Evolutionary conservation across 2,888 invertebrate species (phyloP).

Genomic region (Agonopterix arenella): DNA sequence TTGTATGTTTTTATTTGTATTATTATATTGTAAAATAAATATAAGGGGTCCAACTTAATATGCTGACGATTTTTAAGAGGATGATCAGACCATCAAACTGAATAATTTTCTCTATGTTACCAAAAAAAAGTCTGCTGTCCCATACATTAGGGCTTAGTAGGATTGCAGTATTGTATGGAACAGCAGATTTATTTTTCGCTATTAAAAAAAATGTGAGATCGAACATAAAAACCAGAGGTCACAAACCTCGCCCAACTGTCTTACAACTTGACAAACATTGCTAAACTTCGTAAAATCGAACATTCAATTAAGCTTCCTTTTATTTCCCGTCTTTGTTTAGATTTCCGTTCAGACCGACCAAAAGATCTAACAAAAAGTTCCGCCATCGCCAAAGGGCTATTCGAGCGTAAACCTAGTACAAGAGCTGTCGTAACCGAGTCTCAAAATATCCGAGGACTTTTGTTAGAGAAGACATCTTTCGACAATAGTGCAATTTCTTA

Average conservation of each 20-base stretch:
- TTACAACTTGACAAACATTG: neutral
- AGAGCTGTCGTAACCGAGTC: conserved; percentile 16
- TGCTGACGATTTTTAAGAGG: no score
- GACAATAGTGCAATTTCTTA: conserved; percentile 22
- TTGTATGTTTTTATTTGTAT: neutral
- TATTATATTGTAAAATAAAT: neutral
- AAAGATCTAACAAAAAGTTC: conserved; percentile 45
- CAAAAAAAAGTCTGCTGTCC: no score
- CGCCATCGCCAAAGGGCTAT: conserved; percentile 36
- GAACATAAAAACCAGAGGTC: no score
- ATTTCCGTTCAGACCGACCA: conserved; percentile 41
- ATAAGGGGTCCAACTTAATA: neutral
- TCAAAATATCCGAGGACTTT: conserved; percentile 28
- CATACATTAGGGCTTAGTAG: no score
- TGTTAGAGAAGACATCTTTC: conserved; percentile 7
- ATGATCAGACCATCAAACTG: no score
- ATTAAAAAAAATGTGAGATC: neutral
- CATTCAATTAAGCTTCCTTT: conserved; percentile 49
- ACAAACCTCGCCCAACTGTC: neutral
- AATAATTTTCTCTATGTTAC: no score
- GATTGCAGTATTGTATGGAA: no score
- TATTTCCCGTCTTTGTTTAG: conserved; percentile 49
- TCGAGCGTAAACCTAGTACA: conserved; percentile 37
- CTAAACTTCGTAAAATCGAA: conserved; percentile 33
- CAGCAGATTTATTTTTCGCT: neutral